phyloP scores from a whole-genome alignment of 2,888 invertebrate genomes.

The Lepidocyrtoides sp. region DNA sequence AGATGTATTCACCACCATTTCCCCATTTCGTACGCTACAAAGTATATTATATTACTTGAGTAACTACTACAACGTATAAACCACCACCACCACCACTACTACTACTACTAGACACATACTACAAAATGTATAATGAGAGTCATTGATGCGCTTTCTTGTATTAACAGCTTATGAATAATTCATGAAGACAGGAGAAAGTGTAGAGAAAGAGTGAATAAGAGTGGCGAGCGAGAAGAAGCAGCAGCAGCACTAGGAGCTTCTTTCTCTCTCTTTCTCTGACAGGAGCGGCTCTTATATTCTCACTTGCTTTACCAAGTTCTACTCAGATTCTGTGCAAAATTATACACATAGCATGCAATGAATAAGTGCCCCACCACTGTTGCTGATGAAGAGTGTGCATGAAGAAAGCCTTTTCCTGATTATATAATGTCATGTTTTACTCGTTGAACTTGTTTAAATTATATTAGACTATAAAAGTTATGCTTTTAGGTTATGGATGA shows the following conservation, averaged over 20 bases:
- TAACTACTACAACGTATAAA: background rate
- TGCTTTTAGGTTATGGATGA: background rate
- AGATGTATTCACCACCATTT: slow-evolving; percentile 23
- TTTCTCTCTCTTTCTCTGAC: too few species aligned
- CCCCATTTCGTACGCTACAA: background rate
- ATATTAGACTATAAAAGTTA: slow-evolving; percentile 3
- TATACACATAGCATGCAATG: background rate
- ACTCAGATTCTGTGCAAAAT: background rate
- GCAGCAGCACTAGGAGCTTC: too few species aligned
- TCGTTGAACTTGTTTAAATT: slow-evolving; percentile 14
- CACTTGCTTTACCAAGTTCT: background rate
- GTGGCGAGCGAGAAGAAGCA: slow-evolving; percentile 38
- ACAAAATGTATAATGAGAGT: slow-evolving; percentile 74
- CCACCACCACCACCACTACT: background rate
- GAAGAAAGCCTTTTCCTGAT: background rate
- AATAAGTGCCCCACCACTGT: slow-evolving; percentile 16
- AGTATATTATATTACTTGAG: background rate
- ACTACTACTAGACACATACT: background rate
- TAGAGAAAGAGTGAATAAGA: slow-evolving; percentile 69
- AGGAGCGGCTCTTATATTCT: slow-evolving; percentile 29
- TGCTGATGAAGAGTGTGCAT: background rate
- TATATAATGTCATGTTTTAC: slow-evolving; percentile 26
- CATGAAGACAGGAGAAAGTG: slow-evolving; percentile 75
- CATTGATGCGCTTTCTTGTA: slow-evolving; percentile 82
- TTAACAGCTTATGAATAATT: slow-evolving; percentile 81